Evolutionary conservation across 2,797 vertebrate species (phyloP), one percentile per base, ranked within the genome.

Genomic region (Trachops cirrhosus): DNA sequence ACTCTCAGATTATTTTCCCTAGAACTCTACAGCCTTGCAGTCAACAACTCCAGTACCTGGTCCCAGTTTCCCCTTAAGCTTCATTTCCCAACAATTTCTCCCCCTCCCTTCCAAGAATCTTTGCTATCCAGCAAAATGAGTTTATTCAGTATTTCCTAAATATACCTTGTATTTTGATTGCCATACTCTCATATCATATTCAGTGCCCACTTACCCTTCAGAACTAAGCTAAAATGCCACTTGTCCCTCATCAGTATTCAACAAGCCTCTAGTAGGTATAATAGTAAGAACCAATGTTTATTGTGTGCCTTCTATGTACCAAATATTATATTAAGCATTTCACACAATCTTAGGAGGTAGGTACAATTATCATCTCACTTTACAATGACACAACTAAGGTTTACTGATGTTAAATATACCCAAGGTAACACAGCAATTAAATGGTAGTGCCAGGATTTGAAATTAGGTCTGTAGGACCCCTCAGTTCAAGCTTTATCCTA

Each of bases 201-300:
- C 77, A 82, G 59, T n/a, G 46, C 9, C 54, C 68, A 68, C 41
- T 79, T 82, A 68, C 9, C 26, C 41, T 71, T 82, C 50, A 94
- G 86, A 83, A 50, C 24, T 84, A 90, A 95, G 84, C 74, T 95
- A 34, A 96, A 80, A 70, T n/a, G 15, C 22, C 37, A 48, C 29
- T 26, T 41, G 54, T 37, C 59, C 37, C 19, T 50, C n/a, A 44
- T 1, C 0, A 2, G 44, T 70, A 48, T 80, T 83, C n/a, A 71
- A 73, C 52, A 89, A 94, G 34, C 46, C 24, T 79, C 59, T 29
- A 34, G 37, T 52, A 64, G 48, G 18, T 48, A 0, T 71, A 64
- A 92, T 0, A 79, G 32, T 70, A 82, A 87, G 11, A 86, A 37
- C 18, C 15, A 62, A 50, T 32, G 26, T 77, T 75, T 79, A 37